Evolutionary conservation across 2,888 invertebrate species (phyloP), one percentile per base, ranked within the genome.

Genomic region (Drosophila rellima): DNA sequence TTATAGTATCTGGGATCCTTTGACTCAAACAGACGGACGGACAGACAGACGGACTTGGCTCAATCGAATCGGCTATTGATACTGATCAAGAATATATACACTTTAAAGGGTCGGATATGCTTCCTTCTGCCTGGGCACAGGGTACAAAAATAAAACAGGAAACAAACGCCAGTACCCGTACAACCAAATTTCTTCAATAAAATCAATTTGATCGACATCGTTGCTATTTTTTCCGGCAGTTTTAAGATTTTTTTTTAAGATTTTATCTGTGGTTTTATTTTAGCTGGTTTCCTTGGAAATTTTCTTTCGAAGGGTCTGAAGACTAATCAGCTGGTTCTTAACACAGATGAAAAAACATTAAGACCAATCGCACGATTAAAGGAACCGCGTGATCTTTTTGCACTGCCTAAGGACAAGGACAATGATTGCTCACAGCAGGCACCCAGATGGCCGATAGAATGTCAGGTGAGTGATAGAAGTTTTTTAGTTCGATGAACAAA

Each of bases 361-460:
- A 93, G 94, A 71, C 94, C 95, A 11, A 94, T 94, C 87, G 95
- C 95, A 37, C 95, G 95, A 86, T 91, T 95, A 63, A 94, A 94
- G 90, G 95, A 95, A 88, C 95, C 96, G 15, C 93, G 95, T 77
- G 96, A 96, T 90, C 93, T 96, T 65, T 96, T 95, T 92, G 95
- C 95, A 57, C 93, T 95, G 78, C 95, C 95, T 67, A 95, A 94
- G 90, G 95, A 95, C 91, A 92, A 91, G 90, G 93, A 93, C 77
- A 93, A 95, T 89, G 95, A 95, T 85, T 95, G 95, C 89, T 94
- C 95, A 56, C 95, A 95, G 86, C 97, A 97, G 93, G 95, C 96
- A 84, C 95, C 97, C 64, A 94, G 97, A 91, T 97, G 97, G 97
- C 97, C 97, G 18, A 95, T 96, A 45, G 97, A 97, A 93, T 97